Conservation (phyloP, 2,797 vertebrate species). For the Myotis pilosus region DNA sequence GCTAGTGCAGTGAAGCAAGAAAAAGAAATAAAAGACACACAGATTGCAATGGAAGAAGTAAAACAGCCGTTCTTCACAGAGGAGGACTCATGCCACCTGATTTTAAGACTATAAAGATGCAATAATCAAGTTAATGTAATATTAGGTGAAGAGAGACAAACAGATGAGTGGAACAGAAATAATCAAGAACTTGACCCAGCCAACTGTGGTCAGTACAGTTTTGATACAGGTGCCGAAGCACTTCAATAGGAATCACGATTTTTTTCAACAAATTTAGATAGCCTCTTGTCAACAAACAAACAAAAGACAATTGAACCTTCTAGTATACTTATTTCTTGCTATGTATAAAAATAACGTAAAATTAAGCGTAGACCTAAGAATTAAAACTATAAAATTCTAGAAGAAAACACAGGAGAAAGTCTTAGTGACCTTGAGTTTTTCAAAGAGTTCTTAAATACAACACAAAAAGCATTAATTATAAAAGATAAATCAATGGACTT, state of each 20-base stretch:
- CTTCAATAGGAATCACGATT: not conserved
- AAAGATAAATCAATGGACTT: not conserved
- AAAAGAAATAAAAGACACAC: not conserved
- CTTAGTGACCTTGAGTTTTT: not conserved
- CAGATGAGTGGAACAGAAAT: not conserved
- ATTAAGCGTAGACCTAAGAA: not conserved
- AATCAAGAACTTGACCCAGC: not conserved
- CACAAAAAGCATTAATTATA: not conserved
- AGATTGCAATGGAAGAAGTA: not conserved
- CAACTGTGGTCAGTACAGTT: not conserved
- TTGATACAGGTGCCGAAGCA: not conserved
- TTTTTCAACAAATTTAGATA: not conserved
- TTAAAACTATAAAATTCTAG: not conserved
- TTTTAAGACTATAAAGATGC: not conserved
- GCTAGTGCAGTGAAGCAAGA: not conserved
- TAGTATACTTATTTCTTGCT: not conserved
- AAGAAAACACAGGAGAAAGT: not conserved
- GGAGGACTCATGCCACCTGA: not conserved
- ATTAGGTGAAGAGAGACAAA: not conserved
- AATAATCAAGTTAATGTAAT: not conserved
- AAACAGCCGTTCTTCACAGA: not conserved
- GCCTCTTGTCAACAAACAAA: not conserved
- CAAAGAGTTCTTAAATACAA: not conserved
- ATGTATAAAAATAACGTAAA: not conserved
- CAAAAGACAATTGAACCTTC: too few relatives aligned